Conservation (phyloP, 2,888 invertebrate genomes). For the Diloba caeruleocephala region DNA sequence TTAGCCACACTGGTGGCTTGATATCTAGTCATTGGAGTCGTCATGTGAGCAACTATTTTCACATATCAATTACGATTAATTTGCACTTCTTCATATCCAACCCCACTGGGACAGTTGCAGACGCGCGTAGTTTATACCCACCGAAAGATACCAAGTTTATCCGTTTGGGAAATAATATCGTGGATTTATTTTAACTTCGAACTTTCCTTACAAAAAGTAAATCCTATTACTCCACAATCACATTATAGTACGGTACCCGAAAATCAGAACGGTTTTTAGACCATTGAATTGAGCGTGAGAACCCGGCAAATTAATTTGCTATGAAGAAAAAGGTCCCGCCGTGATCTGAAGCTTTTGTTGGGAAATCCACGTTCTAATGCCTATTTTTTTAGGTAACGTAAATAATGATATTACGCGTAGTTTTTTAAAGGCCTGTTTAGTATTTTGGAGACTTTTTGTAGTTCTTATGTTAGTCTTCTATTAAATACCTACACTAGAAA, state of each 20-base stretch:
- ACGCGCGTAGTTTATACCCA: no score
- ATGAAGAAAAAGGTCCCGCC: constrained; percentile 2
- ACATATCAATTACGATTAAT: no score
- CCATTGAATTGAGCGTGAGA: constrained; percentile 14
- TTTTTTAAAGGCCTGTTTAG: neutral
- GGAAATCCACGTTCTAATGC: neutral
- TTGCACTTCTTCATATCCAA: no score
- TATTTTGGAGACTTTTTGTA: neutral
- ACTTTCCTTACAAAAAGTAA: neutral
- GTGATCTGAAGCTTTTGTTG: constrained; percentile 4
- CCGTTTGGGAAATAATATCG: no score
- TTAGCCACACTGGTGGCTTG: no score
- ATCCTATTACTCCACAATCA: neutral
- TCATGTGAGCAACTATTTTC: no score
- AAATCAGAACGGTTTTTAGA: constrained; percentile 11
- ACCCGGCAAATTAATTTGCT: constrained; percentile 17
- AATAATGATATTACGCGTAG: neutral
- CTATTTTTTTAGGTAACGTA: neutral
- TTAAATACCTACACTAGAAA: no score
- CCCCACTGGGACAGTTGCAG: no score
- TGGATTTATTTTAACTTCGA: neutral
- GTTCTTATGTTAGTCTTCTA: no score
- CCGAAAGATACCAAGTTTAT: no score
- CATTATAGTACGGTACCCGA: constrained; percentile 2
- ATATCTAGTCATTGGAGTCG: no score